Evolutionary conservation across 2,888 invertebrate genomes (phyloP), one percentile per base, ranked within the genome.

Genomic region (Spisula solida): DNA sequence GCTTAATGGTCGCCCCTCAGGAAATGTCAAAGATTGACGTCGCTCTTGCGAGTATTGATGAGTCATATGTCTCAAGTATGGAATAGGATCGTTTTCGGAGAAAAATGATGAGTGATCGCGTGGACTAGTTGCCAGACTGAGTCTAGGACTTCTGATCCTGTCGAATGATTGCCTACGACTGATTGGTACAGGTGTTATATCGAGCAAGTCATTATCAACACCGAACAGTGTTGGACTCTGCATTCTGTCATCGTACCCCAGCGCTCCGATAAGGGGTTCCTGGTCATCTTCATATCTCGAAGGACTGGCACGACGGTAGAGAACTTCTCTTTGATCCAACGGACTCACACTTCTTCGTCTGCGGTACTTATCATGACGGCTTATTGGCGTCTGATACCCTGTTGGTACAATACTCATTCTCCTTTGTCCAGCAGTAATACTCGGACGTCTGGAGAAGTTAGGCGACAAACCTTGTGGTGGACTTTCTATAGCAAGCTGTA

Each of bases 161-260:
- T 51, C 51, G 31, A 93, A 88, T 0, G 94, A 93, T 85, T 95
- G 95, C 5, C 95, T 89, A 29, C 95, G 91, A 10, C 94, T 92
- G 10, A 93, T 91, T 51, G 94, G 94, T 18, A 94, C 92, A 0
- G 95, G 94, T 70, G 94, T 93, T 70, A 95, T 91, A 6, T 94
- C 94, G 18, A 95, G 91, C 16, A 95, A 87, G 60, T 95, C 95
- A 29, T 94, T 90, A 80, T 95, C 95, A 20, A 94, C 94, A 8
- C 95, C 93, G 25, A 95, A 95, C 20, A 94, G 85, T 0, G 94
- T 94, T 41, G 95, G 95, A 87, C 95, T 95, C 81, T 94, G 92
- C 20, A 90, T 89, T 70, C 94, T 85, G 0, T 94, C 95, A 51
- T 95, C 95, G 70, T 94, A 94, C 1, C 94, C 93, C 10, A 91